Evolutionary conservation across 2,113 vertebrate species (phyloP).

Genomic region (Danio rerio): GRCz12tu NC_133190.1:8842501-8843000

Average conservation of each 20-base stretch:
- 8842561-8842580: background rate
- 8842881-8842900: constrained; percentile 54
- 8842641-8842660: background rate
- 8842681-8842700: background rate
- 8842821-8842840: constrained; percentile 75
- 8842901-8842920: constrained; percentile 65
- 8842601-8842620: background rate
- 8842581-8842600: background rate
- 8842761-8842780: constrained; percentile 77
- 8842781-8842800: constrained; percentile 73
- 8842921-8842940: constrained; percentile 62
- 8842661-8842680: constrained; percentile 8
- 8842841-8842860: constrained; percentile 59
- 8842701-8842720: background rate
- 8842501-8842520: too few species aligned
- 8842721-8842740: constrained; percentile 66
- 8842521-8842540: background rate
- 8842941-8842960: constrained; percentile 66
- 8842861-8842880: constrained; percentile 74
- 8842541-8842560: background rate
- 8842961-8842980: constrained; percentile 38
- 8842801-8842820: constrained; percentile 67
- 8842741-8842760: constrained; percentile 78
- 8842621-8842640: background rate
- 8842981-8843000: too few species aligned